These are phyloP conservation scores for Oncorhynchus nerka DNA, from an alignment of 2,113 vertebrate genomes.

Conservation along the genomic window DNA sequence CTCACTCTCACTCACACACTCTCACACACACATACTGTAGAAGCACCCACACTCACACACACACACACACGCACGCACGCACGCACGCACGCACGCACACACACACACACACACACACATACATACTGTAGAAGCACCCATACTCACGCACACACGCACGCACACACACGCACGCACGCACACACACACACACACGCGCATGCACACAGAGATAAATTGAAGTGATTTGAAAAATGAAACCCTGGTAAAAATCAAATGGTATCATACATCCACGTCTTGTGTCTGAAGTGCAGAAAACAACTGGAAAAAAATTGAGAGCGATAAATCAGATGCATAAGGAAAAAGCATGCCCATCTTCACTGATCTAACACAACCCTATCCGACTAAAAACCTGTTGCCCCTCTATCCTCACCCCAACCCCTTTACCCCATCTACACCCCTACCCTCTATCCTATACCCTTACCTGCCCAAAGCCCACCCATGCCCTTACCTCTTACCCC, in stretches of 20 bases:
- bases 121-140: constrained; percentile 40
- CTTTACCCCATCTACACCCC: constrained; percentile 20
- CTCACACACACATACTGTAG: constrained; percentile 42
- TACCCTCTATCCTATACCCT: constrained; percentile 15
- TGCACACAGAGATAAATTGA: constrained; percentile 71
- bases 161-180: constrained; percentile 37
- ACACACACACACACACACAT: constrained; percentile 49
- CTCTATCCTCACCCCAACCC: constrained; percentile 39
- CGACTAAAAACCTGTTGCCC: constrained; percentile 55
- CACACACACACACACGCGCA: constrained; percentile 54
- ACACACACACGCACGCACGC: constrained; percentile 41
- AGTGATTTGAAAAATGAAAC: constrained; percentile 69
- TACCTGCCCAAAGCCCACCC: constrained; percentile 21
- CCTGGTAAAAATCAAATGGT: constrained; percentile 69
- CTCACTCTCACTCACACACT: constrained; percentile 20
- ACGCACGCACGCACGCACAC: constrained; percentile 57
- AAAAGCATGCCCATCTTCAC: constrained; percentile 66
- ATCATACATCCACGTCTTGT: constrained; percentile 69
- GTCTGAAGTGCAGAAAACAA: constrained; percentile 72
- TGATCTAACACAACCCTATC: constrained; percentile 66
- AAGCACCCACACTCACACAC: constrained; percentile 34
- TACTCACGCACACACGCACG: constrained; percentile 22
- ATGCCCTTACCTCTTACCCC: constrained; percentile 13
- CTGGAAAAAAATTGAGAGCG: constrained; percentile 51
- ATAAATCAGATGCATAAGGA: constrained; percentile 67